Conservation (phyloP, 2,888 invertebrate genomes). For the Parascotia fuliginaria region DNA sequence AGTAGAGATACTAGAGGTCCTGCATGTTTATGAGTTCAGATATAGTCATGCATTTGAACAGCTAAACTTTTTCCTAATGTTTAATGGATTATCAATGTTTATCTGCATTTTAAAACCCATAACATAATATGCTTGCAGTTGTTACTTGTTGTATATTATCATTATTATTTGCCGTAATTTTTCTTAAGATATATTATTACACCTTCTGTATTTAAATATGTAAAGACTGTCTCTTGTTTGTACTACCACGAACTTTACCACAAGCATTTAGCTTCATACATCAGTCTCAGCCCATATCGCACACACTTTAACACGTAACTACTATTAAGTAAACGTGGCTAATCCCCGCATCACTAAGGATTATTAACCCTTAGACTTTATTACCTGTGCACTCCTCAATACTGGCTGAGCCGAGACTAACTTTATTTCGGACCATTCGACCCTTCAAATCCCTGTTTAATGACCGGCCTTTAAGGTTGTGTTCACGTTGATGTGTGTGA, state of each 20-base stretch:
- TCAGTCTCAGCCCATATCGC: conserved; percentile 10
- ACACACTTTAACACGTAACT: conserved; percentile 30
- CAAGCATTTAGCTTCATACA: background rate
- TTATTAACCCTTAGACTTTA: conserved; percentile 66
- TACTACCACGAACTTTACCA: too few relatives aligned
- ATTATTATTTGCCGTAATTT: too few relatives aligned
- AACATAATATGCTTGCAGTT: too few relatives aligned
- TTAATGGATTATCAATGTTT: too few relatives aligned
- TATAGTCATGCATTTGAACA: background rate
- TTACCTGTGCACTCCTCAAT: conserved; percentile 71
- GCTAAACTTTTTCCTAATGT: background rate
- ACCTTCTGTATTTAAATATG: too few relatives aligned
- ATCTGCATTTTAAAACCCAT: too few relatives aligned
- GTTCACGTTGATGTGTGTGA: conserved; percentile 38
- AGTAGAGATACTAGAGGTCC: background rate
- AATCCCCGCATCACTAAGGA: conserved; percentile 53
- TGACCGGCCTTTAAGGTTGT: conserved; percentile 65
- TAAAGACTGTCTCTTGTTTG: too few relatives aligned
- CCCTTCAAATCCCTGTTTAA: conserved; percentile 84
- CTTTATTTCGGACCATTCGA: conserved; percentile 79
- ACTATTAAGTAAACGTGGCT: conserved; percentile 40
- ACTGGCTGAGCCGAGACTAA: conserved; percentile 62
- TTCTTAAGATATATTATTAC: too few relatives aligned
- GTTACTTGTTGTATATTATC: too few relatives aligned
- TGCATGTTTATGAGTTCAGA: conserved; percentile 1